A percentile compares a stretch with the other conserved stretches of the same genome.
phyloP scores from a whole-genome alignment of 2,113 vertebrate genomes.

The Rhynchopsitta pachyrhyncha region DNA sequence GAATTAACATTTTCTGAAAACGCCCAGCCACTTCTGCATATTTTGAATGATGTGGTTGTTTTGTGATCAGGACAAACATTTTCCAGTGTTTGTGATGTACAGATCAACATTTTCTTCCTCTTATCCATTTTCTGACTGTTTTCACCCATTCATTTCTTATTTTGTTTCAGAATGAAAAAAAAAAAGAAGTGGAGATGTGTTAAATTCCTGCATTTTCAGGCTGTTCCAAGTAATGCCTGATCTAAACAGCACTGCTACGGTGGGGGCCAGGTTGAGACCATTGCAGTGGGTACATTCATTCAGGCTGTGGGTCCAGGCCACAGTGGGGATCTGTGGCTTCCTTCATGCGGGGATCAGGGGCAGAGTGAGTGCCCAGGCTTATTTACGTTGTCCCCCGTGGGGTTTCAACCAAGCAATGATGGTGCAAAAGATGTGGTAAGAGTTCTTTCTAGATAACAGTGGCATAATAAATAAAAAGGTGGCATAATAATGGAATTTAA shows the following conservation, averaged over 20 bases:
- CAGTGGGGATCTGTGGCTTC: neutral
- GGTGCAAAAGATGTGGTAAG: neutral
- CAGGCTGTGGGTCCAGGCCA: neutral
- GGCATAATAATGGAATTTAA: neutral
- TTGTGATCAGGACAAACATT: neutral
- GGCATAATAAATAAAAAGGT: neutral
- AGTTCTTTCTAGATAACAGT: neutral
- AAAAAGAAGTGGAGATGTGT: neutral
- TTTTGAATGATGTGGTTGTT: neutral
- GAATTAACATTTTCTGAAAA: neutral
- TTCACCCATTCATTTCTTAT: neutral
- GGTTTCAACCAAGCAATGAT: neutral
- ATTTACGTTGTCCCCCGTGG: fast-evolving
- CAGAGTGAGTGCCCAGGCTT: fast-evolving
- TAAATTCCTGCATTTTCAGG: neutral
- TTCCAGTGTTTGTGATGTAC: neutral
- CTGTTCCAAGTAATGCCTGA: neutral
- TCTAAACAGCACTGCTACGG: neutral
- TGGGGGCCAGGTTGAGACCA: neutral
- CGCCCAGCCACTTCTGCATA: neutral
- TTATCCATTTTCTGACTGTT: neutral
- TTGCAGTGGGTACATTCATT: fast-evolving
- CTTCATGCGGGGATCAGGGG: fast-evolving
- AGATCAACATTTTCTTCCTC: neutral
- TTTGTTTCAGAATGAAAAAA: neutral